Percentiles rank a stretch among this genome's conserved stretches.
These are phyloP conservation scores for Columba janthina DNA, from an alignment of 2,113 vertebrate genomes.

Conservation along the genomic window DNA sequence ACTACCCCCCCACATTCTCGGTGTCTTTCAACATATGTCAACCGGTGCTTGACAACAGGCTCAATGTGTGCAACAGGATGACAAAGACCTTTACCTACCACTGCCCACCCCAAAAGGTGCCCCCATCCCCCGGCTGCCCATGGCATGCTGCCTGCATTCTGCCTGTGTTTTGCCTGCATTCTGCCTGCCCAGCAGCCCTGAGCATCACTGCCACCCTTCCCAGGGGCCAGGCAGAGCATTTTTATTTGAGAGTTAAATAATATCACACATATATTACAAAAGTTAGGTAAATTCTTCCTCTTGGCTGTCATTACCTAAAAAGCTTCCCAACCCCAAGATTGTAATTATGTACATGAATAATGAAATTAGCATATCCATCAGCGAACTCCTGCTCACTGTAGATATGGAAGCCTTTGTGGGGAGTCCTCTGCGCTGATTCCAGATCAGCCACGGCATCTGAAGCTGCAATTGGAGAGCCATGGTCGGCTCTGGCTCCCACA, in stretches of 20 bases:
- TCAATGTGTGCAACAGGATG: rapidly evolving
- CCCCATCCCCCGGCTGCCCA: rapidly evolving
- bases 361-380: slow-evolving; percentile 69
- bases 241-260: slow-evolving; percentile 41
- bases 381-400: slow-evolving; percentile 13
- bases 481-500: rapidly evolving
- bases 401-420: background rate
- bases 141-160: background rate
- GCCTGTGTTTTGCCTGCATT: background rate
- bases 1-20: background rate
- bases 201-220: background rate
- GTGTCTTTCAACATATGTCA: background rate
- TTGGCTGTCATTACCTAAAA: slow-evolving; percentile 63
- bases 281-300: slow-evolving; percentile 69
- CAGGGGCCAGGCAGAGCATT: background rate
- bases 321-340: slow-evolving; percentile 51
- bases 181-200: rapidly evolving
- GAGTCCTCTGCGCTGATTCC: background rate
- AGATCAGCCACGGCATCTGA: background rate
- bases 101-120: background rate
- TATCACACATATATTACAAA: slow-evolving; percentile 22
- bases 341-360: slow-evolving; percentile 72
- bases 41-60: rapidly evolving
- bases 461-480: rapidly evolving
- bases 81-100: background rate